Evolutionary conservation across 2,113 vertebrate genomes (phyloP), one percentile per base, ranked within the genome.

Genomic region (Myotis lucifugus): DNA sequence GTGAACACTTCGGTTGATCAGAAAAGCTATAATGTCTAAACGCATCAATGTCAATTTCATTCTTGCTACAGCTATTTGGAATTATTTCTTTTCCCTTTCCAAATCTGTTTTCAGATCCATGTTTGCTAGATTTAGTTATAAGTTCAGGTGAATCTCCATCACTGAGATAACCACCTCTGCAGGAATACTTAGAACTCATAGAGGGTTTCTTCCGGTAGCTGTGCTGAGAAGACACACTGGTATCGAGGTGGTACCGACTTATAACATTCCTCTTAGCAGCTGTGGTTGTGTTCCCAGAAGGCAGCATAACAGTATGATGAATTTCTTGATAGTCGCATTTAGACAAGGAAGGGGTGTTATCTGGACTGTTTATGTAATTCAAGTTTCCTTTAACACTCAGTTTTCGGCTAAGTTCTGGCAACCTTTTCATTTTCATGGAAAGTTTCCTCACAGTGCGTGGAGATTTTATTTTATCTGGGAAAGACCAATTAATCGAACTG

Each of bases 371-470:
- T 12, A 59, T 8, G 88, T 98, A 98, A 92, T 98, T 98, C 82
- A 98, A 98, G 23, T 98, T 98, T 96, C 99, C 99, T 98, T 99
- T 99, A 78, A 99, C 98, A 3, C 99, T 99, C 95, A 99, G 98
- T 95, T 99, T 99, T 64, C 99, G 98, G 96, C 99, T 99, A 25
- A 99, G 99, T 94, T 99, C 99, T 27, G 99, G 99, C 77, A 99
- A 98, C 95, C 99, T 99, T 97, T 99, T 99, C 99, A 99, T 99
- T 98, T 99, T 99, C 99, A 99, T 99, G 61, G 99, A 99, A 96
- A 99, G 99, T 97, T 99, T 99, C 93, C 99, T 98, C 85, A 99
- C 99, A 0, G 99, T 99, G 92, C 99, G 98, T 4, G 99, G 99
- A 93, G 99, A 99, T 97, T 99, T 99, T 96, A 99, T 99, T 98